Percentiles rank a stretch among this genome's conserved stretches.
These are phyloP conservation scores for Cynopterus sphinx DNA, from an alignment of 2,797 vertebrate species.

Conservation along the genomic window DNA sequence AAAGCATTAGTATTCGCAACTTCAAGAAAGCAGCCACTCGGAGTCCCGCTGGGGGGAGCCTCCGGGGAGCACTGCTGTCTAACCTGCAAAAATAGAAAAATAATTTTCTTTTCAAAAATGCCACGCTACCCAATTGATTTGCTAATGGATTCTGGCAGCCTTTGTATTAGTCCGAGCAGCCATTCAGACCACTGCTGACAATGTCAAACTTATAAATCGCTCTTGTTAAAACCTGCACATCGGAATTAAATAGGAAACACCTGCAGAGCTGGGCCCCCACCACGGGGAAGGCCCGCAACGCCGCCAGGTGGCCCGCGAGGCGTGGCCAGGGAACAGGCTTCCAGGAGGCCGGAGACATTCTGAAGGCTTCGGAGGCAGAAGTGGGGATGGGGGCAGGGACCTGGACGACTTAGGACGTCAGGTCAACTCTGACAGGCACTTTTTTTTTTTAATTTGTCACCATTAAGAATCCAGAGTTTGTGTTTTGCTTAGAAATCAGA, in stretches of 20 bases:
- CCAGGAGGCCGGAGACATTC: not conserved
- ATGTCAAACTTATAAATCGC: constrained; percentile 63
- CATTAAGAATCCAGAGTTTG: not conserved
- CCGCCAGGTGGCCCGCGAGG: constrained; percentile 68
- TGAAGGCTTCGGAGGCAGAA: not conserved
- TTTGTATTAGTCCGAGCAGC: constrained; percentile 66
- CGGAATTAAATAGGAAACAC: constrained; percentile 71
- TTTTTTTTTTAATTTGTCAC: not conserved
- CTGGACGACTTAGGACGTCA: not conserved
- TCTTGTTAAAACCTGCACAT: constrained; percentile 73
- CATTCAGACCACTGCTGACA: constrained; percentile 69
- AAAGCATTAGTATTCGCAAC: not conserved
- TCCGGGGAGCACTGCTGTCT: constrained; percentile 46
- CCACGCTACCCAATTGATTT: constrained; percentile 69
- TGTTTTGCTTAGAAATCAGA: not conserved
- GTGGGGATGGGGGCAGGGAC: not conserved
- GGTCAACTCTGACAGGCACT: not conserved
- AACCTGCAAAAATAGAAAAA: constrained; percentile 71
- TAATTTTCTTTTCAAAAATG: constrained; percentile 70
- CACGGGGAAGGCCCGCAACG: constrained; percentile 35
- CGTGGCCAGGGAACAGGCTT: not conserved
- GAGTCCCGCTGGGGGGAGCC: not conserved
- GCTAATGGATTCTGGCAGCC: constrained; percentile 76
- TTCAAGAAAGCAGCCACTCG: not conserved
- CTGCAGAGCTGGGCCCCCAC: constrained; percentile 33